Evolutionary conservation across 2,888 invertebrate species (phyloP), one percentile per base, ranked within the genome.

Genomic region (Melanophora roralis): DNA sequence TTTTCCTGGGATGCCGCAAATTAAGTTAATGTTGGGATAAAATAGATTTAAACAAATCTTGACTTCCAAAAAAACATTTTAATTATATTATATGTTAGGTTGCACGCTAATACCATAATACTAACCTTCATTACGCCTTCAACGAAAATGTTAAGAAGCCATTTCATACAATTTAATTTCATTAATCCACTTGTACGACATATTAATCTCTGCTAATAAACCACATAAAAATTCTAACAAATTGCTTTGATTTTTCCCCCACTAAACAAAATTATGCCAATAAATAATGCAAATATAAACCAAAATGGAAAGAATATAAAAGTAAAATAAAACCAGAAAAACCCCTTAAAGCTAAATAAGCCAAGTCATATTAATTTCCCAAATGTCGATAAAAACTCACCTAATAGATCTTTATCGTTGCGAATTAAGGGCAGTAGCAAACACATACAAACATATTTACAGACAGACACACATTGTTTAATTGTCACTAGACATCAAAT

Each of bases 401-500:
- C 80, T 80, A 80, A 80, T 76, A 80, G 80, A 80, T 80, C 80
- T 76, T 80, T 80, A 80, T 80, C 80, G 76, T 68, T 73, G 62
- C 55, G 74, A 72, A 72, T 72, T 71, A 68, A 67, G 72, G 62
- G 57, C 32, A 36, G 49, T 45, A 59, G 47, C 16, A 53, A 40
- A 62, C 59, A 55, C 34, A 27, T 5, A 27, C 6, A n/a, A n/a
- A n/a, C n/a, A n/a, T n/a, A n/a, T 45, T 49, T 40, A 53, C 19
- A n/a, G 51, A 75, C 83, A 38, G 47, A 53, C 8, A 38, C 68
- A 69, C 57, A 86, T 87, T 87, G 86, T 87, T 85, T 87, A 88
- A 87, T 87, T 87, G 88, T 88, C 88, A 87, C 87, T 87, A 88
- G 88, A 85, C 86, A 86, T 88, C 85, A 86, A 85, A 83, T 85